These are phyloP conservation scores for Silurus glanis DNA, from an alignment of 2,113 vertebrate species.

Conservation along the genomic window DNA sequence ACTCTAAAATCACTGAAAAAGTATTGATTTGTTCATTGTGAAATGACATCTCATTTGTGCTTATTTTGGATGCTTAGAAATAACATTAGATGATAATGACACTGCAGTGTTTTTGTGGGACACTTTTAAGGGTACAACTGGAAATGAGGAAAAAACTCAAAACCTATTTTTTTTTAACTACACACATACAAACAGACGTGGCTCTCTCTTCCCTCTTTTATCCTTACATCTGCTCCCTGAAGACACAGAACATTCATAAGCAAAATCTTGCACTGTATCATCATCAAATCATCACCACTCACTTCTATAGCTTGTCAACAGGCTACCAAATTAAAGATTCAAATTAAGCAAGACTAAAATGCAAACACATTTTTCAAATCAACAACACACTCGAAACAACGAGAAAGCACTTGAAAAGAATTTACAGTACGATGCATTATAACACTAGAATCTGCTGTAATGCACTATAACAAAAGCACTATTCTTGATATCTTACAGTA, in stretches of 20 bases:
- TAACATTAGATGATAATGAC: not conserved
- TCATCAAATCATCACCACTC: too few species aligned
- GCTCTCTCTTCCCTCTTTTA: too few species aligned
- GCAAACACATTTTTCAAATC: not conserved
- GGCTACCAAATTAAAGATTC: not conserved
- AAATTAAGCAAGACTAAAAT: not conserved
- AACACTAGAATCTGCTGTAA: not conserved
- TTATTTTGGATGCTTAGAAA: not conserved
- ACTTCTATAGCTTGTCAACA: not conserved
- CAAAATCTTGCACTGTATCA: too few species aligned
- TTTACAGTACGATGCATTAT: not conserved
- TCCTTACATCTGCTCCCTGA: too few species aligned
- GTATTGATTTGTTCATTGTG: not conserved
- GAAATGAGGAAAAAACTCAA: too few species aligned
- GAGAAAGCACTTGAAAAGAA: not conserved
- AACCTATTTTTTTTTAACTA: too few species aligned
- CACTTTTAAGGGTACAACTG: too few species aligned
- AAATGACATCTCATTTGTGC: not conserved
- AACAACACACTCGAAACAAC: too few species aligned
- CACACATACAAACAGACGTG: too few species aligned
- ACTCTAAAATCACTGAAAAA: not conserved
- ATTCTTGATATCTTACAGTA: not conserved
- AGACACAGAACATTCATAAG: too few species aligned
- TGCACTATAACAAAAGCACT: not conserved
- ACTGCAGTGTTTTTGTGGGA: too few species aligned